Conservation (phyloP, 2,797 vertebrate genomes). For the Acanthopagrus latus region DNA sequence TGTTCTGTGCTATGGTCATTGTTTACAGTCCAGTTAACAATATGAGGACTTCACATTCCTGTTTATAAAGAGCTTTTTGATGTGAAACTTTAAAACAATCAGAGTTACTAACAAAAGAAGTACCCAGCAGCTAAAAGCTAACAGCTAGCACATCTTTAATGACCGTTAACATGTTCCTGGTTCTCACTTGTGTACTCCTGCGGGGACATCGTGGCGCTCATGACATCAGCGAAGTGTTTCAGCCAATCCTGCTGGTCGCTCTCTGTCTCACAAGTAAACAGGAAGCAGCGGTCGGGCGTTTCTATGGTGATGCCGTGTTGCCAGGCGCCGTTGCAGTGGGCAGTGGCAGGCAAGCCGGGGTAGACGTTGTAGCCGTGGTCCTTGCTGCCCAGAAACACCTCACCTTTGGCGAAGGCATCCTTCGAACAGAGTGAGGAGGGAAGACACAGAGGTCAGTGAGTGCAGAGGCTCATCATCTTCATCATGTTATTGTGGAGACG, state of each 20-base stretch:
- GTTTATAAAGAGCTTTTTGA: neutral
- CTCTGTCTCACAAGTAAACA: constrained; percentile 93
- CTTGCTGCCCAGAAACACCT: constrained; percentile 90
- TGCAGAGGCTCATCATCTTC: no score
- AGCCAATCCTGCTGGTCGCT: constrained; percentile 90
- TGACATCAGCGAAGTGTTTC: constrained; percentile 83
- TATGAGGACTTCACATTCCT: no score
- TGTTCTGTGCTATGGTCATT: no score
- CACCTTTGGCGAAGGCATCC: constrained; percentile 94
- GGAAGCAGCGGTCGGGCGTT: constrained; percentile 91
- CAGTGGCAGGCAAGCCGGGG: constrained; percentile 83
- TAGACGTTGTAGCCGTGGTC: constrained; percentile 86
- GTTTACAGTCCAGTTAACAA: no score
- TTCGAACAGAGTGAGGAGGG: constrained; percentile 47
- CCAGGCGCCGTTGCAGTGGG: constrained; percentile 88
- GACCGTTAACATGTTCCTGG: neutral
- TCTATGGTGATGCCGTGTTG: constrained; percentile 89
- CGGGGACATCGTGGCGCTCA: constrained; percentile 89
- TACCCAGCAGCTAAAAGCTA: neutral
- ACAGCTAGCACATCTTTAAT: neutral
- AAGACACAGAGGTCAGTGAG: neutral
- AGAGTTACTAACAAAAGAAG: neutral
- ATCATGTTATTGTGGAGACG: neutral
- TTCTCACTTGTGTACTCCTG: constrained; percentile 92
- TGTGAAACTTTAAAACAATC: neutral